Conservation (phyloP, 1,140 invertebrate genomes). For the Cepaea nemoralis region DNA sequence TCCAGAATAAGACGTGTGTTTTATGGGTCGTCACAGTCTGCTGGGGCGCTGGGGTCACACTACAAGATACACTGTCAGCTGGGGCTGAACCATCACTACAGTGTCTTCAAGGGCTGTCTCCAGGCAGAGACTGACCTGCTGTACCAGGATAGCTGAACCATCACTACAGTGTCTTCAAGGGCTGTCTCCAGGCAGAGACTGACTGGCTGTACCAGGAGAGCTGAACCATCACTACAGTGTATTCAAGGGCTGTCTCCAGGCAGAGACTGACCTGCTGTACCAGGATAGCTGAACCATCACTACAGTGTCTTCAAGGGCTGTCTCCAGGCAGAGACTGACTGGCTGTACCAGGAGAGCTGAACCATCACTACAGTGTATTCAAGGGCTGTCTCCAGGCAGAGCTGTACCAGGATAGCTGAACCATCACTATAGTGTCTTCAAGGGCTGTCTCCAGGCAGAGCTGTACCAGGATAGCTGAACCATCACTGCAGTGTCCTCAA, state of each 20-base stretch:
- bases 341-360: constrained; percentile 18
- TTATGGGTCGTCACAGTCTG: constrained; percentile 76
- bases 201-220: constrained; percentile 11
- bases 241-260: constrained; percentile 57
- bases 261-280: constrained; percentile 28
- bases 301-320: constrained; percentile 81
- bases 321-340: not conserved
- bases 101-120: constrained; percentile 76
- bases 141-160: constrained; percentile 76
- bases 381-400: not conserved
- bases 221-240: constrained; percentile 90
- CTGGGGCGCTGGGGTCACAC: constrained; percentile 81
- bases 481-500: too few species aligned
- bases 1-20: constrained; percentile 87
- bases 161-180: constrained; percentile 84
- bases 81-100: constrained; percentile 91
- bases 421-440: too few species aligned
- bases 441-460: too few species aligned
- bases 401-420: too few species aligned
- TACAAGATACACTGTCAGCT: constrained; percentile 83
- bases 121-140: constrained; percentile 5
- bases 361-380: constrained; percentile 91
- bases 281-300: constrained; percentile 84
- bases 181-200: not conserved
- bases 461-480: too few species aligned